Evolutionary conservation across 2,797 vertebrate species (phyloP), one percentile per base, ranked within the genome.

Genomic region (Nyctalus aviator): DNA sequence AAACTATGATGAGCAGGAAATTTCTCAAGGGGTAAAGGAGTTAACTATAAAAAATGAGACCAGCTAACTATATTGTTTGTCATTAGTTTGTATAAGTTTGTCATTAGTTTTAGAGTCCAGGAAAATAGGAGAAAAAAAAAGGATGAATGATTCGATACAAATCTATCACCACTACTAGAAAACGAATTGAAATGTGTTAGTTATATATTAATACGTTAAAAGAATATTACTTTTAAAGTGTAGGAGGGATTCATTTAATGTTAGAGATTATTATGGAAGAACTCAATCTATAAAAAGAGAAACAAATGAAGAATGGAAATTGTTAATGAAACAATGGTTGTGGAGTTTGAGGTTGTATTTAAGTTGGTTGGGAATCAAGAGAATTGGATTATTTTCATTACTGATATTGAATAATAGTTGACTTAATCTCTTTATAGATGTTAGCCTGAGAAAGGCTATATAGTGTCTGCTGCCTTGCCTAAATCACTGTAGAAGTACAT

Each of bases 31-130:
- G 72, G 14, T n/a, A 53, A 87, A 66, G 94, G 57, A 69, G 30
- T 87, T 13, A 78, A 15, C 75, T 55, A 4, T 35, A 17, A 78
- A 50, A 78, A 78, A 55, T 78, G 13, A 78, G 50, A 78, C 23
- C 50, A 78, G 37, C 35, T 23, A 90, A 81, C 35, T 90, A 18
- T 81, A 48, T 53, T 96, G 15, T 50, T 53, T 94, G n/a, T 23
- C n/a, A 53, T 50, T 32, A 76, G 46, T 32, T 76, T 50, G 46
- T 76, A 13, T 46, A 92, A 84, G 23, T 90, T 90, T 86, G 27
- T 84, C 78, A 86, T 94, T 86, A 71, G 23, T 96, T 95, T 93
- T 78, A 94, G 46, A 91, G 32, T 35, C 50, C n/a, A 73, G 37
- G 68, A 84, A 93, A 91, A 57, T 62, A 82, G 46, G 59, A 66